These are phyloP conservation scores for Sebastiscus albofasciatus DNA, from an alignment of 2,797 vertebrate species.

Conservation along the genomic window DNA sequence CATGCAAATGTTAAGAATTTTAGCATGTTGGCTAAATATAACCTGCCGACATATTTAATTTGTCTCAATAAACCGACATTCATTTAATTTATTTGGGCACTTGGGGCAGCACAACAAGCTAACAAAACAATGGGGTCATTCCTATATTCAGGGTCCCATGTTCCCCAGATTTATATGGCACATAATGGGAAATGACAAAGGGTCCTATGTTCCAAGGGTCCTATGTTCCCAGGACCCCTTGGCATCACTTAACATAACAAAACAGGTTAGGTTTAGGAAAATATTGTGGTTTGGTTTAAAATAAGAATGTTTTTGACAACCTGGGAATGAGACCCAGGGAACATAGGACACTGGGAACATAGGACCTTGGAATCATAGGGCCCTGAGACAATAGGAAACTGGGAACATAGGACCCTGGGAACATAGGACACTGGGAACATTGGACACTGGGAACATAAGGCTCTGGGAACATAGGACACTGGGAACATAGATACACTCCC, in stretches of 20 bases:
- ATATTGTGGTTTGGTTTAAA: rapidly evolving
- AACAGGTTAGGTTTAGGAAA: rapidly evolving
- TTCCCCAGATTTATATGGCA: too few species aligned
- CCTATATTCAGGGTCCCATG: rapidly evolving
- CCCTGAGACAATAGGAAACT: too few species aligned
- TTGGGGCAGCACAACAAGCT: background rate
- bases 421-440: background rate
- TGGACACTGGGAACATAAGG: background rate
- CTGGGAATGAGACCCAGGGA: too few species aligned
- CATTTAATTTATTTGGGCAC: background rate
- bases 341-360: too few species aligned
- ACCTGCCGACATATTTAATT: background rate
- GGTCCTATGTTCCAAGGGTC: too few species aligned
- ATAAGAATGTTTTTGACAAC: background rate
- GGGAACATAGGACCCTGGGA: too few species aligned
- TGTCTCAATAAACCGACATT: background rate
- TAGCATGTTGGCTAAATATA: background rate
- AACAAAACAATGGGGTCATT: background rate
- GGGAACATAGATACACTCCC: background rate
- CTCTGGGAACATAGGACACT: too few species aligned
- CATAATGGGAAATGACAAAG: too few species aligned
- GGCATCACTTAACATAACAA: too few species aligned
- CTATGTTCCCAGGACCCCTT: too few species aligned
- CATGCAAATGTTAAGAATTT: background rate
- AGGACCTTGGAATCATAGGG: background rate